These are phyloP conservation scores for Chelon auratus DNA, from an alignment of 2,797 vertebrate species.

Conservation along the genomic window DNA sequence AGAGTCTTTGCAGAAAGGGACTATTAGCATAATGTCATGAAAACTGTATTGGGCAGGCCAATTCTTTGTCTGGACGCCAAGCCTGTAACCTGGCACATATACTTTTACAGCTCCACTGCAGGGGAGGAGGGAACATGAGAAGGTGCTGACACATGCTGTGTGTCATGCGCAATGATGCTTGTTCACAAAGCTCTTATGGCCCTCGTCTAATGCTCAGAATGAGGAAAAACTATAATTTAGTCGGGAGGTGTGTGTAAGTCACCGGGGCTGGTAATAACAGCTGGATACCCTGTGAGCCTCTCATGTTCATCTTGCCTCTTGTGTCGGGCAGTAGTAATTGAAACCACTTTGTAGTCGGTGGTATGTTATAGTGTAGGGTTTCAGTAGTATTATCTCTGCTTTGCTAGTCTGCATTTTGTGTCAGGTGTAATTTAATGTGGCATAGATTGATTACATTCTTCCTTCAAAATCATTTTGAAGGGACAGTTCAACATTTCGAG, in stretches of 20 bases:
- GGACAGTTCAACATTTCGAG: neutral
- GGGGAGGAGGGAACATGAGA: conserved; percentile 60
- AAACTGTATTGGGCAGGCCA: neutral
- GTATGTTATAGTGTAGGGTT: conserved; percentile 28
- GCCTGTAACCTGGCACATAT: conserved; percentile 34
- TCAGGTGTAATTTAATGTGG: neutral
- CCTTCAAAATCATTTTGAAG: neutral
- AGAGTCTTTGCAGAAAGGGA: neutral
- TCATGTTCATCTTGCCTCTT: conserved; percentile 14
- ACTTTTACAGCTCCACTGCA: conserved; percentile 31
- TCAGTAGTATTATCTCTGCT: conserved; percentile 11
- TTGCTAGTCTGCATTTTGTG: conserved; percentile 5
- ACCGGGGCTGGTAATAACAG: conserved; percentile 48
- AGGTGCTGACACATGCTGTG: conserved; percentile 56
- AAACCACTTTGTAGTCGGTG: conserved; percentile 50
- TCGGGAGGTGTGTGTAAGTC: conserved; percentile 33
- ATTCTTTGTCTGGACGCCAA: conserved; percentile 7
- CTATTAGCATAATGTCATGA: neutral
- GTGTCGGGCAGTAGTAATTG: conserved; percentile 40
- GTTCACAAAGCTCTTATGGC: conserved; percentile 62
- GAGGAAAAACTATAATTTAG: conserved; percentile 60
- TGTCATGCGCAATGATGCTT: conserved; percentile 54
- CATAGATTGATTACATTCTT: neutral
- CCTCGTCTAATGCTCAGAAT: conserved; percentile 21
- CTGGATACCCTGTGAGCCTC: conserved; percentile 26